Conservation (phyloP, 2,888 invertebrate genomes). For the Drosophila quasianomalipes region DNA sequence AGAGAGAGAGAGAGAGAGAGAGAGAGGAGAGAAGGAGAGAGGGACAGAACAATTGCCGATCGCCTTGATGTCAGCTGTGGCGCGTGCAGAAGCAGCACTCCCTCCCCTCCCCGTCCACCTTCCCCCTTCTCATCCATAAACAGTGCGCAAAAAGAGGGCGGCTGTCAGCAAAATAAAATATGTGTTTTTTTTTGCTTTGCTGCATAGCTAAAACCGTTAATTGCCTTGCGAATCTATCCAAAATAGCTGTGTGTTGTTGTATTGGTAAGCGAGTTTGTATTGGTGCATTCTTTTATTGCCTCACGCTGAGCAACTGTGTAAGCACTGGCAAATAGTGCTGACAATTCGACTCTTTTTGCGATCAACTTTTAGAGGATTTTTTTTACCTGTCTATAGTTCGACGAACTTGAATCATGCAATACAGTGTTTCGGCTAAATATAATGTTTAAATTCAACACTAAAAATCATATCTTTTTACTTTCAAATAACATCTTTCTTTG, state of each 20-base stretch:
- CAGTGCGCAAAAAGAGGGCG: constrained; percentile 24
- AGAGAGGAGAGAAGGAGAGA: background rate
- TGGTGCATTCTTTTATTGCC: background rate
- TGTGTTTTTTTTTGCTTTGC: constrained; percentile 15
- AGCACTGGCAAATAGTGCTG: constrained; percentile 3
- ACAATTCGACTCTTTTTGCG: background rate
- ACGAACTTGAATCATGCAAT: background rate
- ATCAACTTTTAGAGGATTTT: background rate
- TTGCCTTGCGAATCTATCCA: constrained; percentile 58
- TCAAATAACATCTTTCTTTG: background rate
- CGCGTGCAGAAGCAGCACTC: constrained; percentile 51
- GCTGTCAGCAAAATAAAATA: constrained; percentile 1
- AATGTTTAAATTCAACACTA: background rate
- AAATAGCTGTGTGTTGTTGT: constrained; percentile 18
- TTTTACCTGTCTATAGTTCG: background rate
- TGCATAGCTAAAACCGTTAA: constrained; percentile 63
- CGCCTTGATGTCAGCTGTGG: constrained; percentile 60
- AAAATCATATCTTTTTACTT: background rate
- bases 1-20: background rate
- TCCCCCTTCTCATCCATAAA: too few relatives aligned
- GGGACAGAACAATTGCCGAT: constrained; percentile 46
- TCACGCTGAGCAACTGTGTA: constrained; percentile 2
- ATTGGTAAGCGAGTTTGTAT: background rate
- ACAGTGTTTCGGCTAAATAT: background rate
- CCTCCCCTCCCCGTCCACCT: background rate